phyloP scores from a whole-genome alignment of 1,140 invertebrate species.

The Euwallacea similis region DNA sequence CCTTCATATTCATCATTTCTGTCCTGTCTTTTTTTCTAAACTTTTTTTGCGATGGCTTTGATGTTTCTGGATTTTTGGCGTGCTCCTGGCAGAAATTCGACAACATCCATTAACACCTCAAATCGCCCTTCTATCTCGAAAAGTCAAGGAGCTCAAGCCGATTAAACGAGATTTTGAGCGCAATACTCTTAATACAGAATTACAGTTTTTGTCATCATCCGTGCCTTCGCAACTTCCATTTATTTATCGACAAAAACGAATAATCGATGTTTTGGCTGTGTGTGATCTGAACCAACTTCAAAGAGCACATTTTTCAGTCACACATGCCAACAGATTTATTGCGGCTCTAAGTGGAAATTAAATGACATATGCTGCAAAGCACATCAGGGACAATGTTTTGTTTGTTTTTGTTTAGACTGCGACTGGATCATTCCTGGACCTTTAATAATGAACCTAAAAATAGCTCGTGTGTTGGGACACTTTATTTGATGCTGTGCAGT shows the following conservation, averaged over 20 bases:
- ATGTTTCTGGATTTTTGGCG: too few relatives aligned
- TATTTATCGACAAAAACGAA: too few relatives aligned
- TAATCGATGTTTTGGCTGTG: slow-evolving; percentile 11
- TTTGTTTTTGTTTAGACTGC: slow-evolving; percentile 18
- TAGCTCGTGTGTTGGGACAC: background rate
- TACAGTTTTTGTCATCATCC: background rate
- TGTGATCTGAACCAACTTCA: slow-evolving; percentile 13
- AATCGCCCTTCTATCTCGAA: too few relatives aligned
- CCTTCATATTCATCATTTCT: too few relatives aligned
- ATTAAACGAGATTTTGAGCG: background rate
- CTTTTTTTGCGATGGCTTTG: too few relatives aligned
- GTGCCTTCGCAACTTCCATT: too few relatives aligned
- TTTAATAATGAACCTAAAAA: slow-evolving; percentile 5
- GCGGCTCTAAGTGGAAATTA: slow-evolving; percentile 26
- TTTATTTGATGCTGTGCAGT: background rate
- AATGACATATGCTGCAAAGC: slow-evolving; percentile 17
- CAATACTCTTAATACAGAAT: slow-evolving; percentile 12
- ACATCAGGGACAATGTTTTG: slow-evolving; percentile 1
- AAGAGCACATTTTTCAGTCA: slow-evolving; percentile 16
- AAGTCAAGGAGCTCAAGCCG: too few relatives aligned
- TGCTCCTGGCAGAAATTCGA: too few relatives aligned
- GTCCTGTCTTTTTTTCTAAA: too few relatives aligned
- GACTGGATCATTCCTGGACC: background rate
- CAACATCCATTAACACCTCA: too few relatives aligned
- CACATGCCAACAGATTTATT: slow-evolving; percentile 23